Conservation (phyloP, 1,140 invertebrate genomes). For the Ips typographus region DNA sequence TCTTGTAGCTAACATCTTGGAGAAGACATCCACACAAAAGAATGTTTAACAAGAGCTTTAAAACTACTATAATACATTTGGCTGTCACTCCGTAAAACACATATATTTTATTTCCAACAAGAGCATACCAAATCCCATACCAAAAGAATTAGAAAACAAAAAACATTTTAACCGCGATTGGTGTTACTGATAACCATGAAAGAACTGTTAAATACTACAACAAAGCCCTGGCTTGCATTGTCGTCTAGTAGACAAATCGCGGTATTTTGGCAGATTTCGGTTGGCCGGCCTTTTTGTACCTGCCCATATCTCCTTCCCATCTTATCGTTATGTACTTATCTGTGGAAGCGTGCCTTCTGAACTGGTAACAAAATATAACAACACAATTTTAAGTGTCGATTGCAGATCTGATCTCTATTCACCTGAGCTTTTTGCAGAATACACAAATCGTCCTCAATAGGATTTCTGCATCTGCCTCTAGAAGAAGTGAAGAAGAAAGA, state of each 20-base stretch:
- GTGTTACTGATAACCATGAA: constrained; percentile 26
- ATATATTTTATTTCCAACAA: background rate
- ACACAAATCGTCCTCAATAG: background rate
- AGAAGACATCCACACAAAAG: too few species aligned
- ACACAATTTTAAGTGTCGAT: constrained; percentile 40
- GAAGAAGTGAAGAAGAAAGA: background rate
- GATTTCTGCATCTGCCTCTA: background rate
- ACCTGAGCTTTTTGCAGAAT: constrained; percentile 5
- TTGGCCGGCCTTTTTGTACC: constrained; percentile 38
- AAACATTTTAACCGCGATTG: constrained; percentile 29
- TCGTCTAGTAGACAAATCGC: constrained; percentile 36
- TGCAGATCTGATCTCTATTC: constrained; percentile 27
- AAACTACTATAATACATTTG: background rate
- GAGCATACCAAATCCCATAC: background rate
- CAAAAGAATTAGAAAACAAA: constrained; percentile 24
- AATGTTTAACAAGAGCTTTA: background rate
- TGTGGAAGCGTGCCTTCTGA: constrained; percentile 38
- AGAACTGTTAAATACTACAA: constrained; percentile 35
- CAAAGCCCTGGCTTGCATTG: constrained; percentile 37
- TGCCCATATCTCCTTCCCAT: constrained; percentile 32
- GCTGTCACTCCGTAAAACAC: background rate
- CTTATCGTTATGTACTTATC: constrained; percentile 35
- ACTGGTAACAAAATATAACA: constrained; percentile 40
- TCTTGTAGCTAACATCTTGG: too few species aligned
- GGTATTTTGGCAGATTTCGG: constrained; percentile 42